Evolutionary conservation across 2,113 vertebrate species (phyloP).

Genomic region (Brachionichthys hirsutus): DNA sequence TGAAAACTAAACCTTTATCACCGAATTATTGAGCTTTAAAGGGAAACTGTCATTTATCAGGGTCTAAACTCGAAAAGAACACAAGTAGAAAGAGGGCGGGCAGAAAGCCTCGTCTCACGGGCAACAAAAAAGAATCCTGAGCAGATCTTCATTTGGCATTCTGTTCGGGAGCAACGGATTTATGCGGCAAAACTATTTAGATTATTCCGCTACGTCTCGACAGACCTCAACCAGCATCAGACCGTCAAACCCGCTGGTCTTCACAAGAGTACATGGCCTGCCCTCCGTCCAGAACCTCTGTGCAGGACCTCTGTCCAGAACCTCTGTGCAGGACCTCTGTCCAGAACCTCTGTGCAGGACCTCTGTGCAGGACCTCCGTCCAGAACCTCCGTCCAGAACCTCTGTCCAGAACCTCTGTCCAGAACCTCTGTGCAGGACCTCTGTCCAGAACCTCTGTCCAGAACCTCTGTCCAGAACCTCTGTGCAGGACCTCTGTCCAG

Average conservation of each 20-base stretch:
- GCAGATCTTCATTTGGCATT: slow-evolving; percentile 31
- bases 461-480: too few species aligned
- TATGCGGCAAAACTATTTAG: not conserved
- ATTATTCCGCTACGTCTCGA: slow-evolving; percentile 7
- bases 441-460: too few species aligned
- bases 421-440: too few species aligned
- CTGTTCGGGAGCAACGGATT: slow-evolving; percentile 15
- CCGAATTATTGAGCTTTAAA: slow-evolving; percentile 33
- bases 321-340: too few species aligned
- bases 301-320: too few species aligned
- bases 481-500: too few species aligned
- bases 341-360: too few species aligned
- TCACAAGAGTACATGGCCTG: too few species aligned
- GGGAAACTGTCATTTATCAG: slow-evolving; percentile 43
- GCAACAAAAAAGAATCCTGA: slow-evolving; percentile 37
- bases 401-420: too few species aligned
- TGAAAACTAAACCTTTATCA: slow-evolving; percentile 14
- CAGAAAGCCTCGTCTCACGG: slow-evolving; percentile 9
- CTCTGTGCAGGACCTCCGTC: too few species aligned
- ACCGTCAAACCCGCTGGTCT: not conserved
- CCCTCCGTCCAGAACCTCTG: too few species aligned
- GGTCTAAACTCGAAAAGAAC: slow-evolving; percentile 29
- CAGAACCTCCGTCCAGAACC: too few species aligned
- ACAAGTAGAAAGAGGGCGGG: not conserved
- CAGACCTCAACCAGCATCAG: not conserved